Evolutionary conservation across 2,888 invertebrate genomes (phyloP), one percentile per base, ranked within the genome.

Genomic region (Cremastinae sp.): DNA sequence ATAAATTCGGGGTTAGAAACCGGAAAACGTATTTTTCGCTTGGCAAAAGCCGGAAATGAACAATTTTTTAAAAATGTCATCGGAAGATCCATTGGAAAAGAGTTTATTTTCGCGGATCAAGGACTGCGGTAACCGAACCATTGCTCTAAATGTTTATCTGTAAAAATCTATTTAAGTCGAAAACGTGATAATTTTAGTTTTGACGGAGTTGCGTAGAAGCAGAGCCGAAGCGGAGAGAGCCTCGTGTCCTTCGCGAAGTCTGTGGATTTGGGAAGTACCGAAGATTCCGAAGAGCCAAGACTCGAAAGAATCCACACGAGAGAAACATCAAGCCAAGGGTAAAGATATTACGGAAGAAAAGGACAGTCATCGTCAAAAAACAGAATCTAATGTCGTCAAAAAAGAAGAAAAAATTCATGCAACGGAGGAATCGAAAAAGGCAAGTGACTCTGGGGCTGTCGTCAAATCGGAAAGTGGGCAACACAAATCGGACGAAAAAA

Each of bases 91-190:
- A 43, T 22, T 41, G 0, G 58, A 69, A 28, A 64, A 58, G 51
- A 78, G 75, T 58, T 62, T 78, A 12, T 75, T 75, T 51, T 1
- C n/a, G 51, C 78, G 78, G 22, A 68, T 78, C 8, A 72, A 59
- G 45, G 64, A 78, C 43, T 78, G 78, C 41, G 78, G 78, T 78
- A 69, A n/a, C n/a, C 28, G 28, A 28, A 28, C 28, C 2, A 0
- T 18, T 47, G n/a, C 16, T 47, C 18, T 47, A 7, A 14, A n/a
- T 18, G 10, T 14, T 54, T 28, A 22, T 22, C 14, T 16, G 7
- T 56, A 7, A 16, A n/a, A 18, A 3, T 56, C 5, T 10, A 58
- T 43, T 22, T 58, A 41, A 5, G 12, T 58, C 56, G 12, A 56
- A 38, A 38, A 34, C 18, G 7, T 8, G n/a, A 20, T 22, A 28